Evolutionary conservation across 2,888 invertebrate species (phyloP), one percentile per base, ranked within the genome.

Genomic region (Diplazon laetatorius): DNA sequence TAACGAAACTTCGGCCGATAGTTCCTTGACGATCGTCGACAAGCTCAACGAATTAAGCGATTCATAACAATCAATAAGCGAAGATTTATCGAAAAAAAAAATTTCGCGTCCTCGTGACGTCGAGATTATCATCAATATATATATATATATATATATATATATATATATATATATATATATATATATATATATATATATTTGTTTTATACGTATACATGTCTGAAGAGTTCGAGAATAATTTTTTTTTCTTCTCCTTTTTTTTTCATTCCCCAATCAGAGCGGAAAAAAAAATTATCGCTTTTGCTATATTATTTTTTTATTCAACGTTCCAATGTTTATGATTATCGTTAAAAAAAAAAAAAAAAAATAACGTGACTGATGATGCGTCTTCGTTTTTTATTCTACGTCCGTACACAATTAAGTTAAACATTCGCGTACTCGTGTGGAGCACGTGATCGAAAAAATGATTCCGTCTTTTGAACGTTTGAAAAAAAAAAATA

Each of bases 41-140:
- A 76, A 84, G 52, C 73, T 85, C 73, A 83, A 84, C 62, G 80
- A 86, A 50, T 57, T 84, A 46, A 80, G 81, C 60, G 81, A 86
- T 52, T 86, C 85, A 81, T 87, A 87, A 87, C 82, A 52, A 76
- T 72, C 66, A 62, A 12, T 44, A 59, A 42, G 50, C 63, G n/a
- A 55, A 63, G 52, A 70, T 70, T 37, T 73, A 60, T 69, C 57
- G 44, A 68, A 78, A n/a, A n/a, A n/a, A n/a, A n/a, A n/a, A n/a
- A n/a, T n/a, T n/a, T n/a, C n/a, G n/a, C n/a, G n/a, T n/a, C n/a
- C n/a, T n/a, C n/a, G n/a, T n/a, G 59, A 22, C 60, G 65, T 18
- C 37, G 55, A 69, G 50, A 60, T 69, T 72, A 65, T 75, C 78
- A 80, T 71, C 68, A 71, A 69, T 66, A 50, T 39, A 63, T 60